Conservation (phyloP, 2,113 vertebrate genomes). For the Halichoerus grypus region DNA sequence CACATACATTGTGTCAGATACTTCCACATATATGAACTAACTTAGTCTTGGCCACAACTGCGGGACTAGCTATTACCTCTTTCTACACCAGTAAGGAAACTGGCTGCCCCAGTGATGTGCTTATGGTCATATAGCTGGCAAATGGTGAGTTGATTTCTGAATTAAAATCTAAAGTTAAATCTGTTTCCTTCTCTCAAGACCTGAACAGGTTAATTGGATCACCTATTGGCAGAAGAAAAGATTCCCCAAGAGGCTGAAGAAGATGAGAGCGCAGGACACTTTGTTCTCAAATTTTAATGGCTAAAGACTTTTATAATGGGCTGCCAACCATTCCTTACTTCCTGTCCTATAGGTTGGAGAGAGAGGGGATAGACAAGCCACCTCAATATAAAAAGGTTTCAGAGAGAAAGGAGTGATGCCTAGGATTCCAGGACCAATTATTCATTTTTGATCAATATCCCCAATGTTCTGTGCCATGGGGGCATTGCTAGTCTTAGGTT, state of each 20-base stretch:
- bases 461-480: background rate
- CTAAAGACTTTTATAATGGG: background rate
- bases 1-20: background rate
- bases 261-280: background rate
- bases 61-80: background rate
- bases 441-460: background rate
- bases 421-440: too few species aligned
- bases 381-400: background rate
- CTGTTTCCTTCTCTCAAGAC: background rate
- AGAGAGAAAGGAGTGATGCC: background rate
- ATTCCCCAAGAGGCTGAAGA: background rate
- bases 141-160: background rate
- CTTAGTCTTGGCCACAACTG: background rate
- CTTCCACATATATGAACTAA: background rate
- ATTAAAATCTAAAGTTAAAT: background rate
- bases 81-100: background rate
- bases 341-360: background rate
- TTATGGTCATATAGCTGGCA: background rate
- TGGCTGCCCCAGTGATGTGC: fast-evolving
- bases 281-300: background rate
- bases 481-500: background rate
- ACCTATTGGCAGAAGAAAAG: background rate
- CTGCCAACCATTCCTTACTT: background rate
- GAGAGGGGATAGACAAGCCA: background rate
- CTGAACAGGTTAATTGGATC: background rate